phyloP scores from a whole-genome alignment of 2,888 invertebrate species.

The Ormia ochracea region DNA sequence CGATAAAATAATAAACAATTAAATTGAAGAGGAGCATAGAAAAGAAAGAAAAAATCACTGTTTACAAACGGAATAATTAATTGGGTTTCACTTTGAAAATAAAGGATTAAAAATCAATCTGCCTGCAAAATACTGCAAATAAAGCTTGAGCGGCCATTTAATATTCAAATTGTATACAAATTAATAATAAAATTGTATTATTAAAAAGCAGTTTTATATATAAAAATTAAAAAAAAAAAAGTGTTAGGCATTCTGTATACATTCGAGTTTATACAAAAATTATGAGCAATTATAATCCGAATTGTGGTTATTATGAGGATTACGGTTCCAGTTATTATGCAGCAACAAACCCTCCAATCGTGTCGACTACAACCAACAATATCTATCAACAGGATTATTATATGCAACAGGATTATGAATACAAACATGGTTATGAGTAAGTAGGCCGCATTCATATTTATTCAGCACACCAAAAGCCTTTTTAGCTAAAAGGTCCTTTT shows the following conservation, averaged over 20 bases:
- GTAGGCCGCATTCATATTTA: constrained; percentile 65
- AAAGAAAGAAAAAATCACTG: neutral
- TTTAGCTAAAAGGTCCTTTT: neutral
- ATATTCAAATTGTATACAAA: neutral
- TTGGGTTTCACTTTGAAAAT: constrained; percentile 27
- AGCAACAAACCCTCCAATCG: constrained; percentile 64
- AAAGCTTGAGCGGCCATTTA: constrained; percentile 36
- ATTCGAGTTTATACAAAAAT: constrained; percentile 47
- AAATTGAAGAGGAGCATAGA: constrained; percentile 5
- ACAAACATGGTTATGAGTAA: constrained; percentile 76
- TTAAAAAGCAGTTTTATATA: neutral
- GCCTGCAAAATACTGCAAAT: neutral
- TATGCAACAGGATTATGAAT: constrained; percentile 75
- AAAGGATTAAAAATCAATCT: constrained; percentile 43
- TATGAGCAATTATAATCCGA: constrained; percentile 76
- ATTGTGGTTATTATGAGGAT: constrained; percentile 76
- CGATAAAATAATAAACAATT: constrained; percentile 13
- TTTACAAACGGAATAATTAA: neutral
- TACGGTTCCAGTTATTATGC: constrained; percentile 71
- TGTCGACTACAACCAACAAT: constrained; percentile 66
- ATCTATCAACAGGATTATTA: constrained; percentile 76
- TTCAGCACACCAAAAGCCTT: neutral
- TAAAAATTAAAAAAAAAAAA: neutral
- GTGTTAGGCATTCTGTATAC: neutral
- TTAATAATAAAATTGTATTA: neutral